Evolutionary conservation across 2,113 vertebrate species (phyloP).

Genomic region (Podarcis cretensis): DNA sequence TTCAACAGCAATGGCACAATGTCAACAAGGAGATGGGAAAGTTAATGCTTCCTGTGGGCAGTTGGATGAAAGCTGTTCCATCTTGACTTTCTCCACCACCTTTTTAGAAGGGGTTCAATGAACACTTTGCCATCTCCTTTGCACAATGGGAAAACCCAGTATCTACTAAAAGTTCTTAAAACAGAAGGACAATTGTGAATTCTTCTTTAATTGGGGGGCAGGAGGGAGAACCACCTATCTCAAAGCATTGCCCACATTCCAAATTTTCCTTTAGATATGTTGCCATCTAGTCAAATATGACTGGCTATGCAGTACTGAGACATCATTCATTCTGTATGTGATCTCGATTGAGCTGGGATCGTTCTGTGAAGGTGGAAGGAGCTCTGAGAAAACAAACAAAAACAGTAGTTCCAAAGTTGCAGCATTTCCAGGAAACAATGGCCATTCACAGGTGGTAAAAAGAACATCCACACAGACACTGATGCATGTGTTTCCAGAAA

Average conservation of each 20-base stretch:
- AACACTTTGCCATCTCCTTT: too few relatives aligned
- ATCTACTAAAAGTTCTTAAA: too few relatives aligned
- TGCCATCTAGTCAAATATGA: neutral
- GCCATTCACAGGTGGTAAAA: neutral
- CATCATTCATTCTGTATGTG: neutral
- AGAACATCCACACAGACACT: too few relatives aligned
- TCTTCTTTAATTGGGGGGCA: too few relatives aligned
- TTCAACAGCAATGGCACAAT: neutral
- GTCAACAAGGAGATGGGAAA: neutral
- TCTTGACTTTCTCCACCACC: too few relatives aligned
- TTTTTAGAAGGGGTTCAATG: too few relatives aligned
- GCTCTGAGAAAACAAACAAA: too few relatives aligned
- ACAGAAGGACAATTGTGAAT: too few relatives aligned
- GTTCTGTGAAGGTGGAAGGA: neutral
- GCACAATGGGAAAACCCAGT: too few relatives aligned
- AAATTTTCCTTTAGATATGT: neutral
- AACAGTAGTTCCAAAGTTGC: neutral
- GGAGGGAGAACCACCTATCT: too few relatives aligned
- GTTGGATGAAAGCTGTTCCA: too few relatives aligned
- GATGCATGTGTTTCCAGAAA: neutral
- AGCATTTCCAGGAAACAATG: neutral
- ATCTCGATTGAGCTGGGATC: neutral
- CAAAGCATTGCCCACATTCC: neutral
- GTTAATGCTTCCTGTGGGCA: neutral
- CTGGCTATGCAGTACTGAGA: neutral